Evolutionary conservation across 2,113 vertebrate species (phyloP).

Genomic region (Perccottus glenii): DNA sequence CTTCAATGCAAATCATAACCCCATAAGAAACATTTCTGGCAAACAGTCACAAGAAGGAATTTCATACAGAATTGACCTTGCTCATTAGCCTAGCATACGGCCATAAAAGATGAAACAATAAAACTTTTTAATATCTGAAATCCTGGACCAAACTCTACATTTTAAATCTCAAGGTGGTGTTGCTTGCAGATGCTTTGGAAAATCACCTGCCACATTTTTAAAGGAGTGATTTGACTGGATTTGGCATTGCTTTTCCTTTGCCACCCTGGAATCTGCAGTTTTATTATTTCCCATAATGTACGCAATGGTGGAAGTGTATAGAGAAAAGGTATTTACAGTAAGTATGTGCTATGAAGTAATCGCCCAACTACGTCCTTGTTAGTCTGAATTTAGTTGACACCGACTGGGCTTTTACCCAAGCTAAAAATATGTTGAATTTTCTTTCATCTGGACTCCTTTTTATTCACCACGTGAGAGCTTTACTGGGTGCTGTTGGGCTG

Average conservation of each 20-base stretch:
- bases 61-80: background rate
- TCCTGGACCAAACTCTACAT: slow-evolving; percentile 38
- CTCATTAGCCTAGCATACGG: slow-evolving; percentile 39
- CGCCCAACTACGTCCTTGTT: slow-evolving; percentile 60
- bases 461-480: slow-evolving; percentile 65
- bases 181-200: slow-evolving; percentile 47
- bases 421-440: slow-evolving; percentile 64
- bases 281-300: slow-evolving; percentile 69
- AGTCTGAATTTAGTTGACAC: slow-evolving; percentile 48
- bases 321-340: slow-evolving; percentile 56
- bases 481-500: slow-evolving; percentile 67
- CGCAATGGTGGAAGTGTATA: slow-evolving; percentile 48
- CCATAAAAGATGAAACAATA: slow-evolving; percentile 48
- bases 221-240: slow-evolving; percentile 51
- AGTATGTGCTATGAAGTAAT: slow-evolving; percentile 62
- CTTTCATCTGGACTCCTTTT: slow-evolving; percentile 66
- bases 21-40: slow-evolving; percentile 56
- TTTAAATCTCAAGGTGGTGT: slow-evolving; percentile 22
- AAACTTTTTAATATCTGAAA: slow-evolving; percentile 50
- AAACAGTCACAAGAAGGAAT: background rate
- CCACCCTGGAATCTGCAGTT: slow-evolving; percentile 58
- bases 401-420: slow-evolving; percentile 49
- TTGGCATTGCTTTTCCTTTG: slow-evolving; percentile 43
- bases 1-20: slow-evolving; percentile 39
- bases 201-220: slow-evolving; percentile 55